Evolutionary conservation across 2,113 vertebrate genomes (phyloP), one percentile per base, ranked within the genome.

Genomic region (Amphilophus citrinellus): DNA sequence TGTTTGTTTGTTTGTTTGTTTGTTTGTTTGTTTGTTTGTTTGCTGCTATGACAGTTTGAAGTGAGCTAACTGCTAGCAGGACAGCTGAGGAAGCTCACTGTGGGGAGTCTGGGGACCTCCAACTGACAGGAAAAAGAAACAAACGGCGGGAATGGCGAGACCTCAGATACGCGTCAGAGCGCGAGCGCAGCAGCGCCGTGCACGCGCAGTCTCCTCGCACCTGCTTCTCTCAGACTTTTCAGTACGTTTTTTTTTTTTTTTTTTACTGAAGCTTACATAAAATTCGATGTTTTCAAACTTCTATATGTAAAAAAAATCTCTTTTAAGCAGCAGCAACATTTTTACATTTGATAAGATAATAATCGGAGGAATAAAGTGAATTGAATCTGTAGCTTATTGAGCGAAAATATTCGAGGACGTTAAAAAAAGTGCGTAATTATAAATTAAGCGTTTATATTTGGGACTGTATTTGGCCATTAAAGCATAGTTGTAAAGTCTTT

Each of bases 191-290:
- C 53, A 14, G 24, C 13, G 9, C 9, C 22, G 82, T 85, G 86
- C 89, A 84, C 87, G 90, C 88, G 93, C 92, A 53, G 37, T 62
- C 37, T 39, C 39, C 60, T 39, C 50, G 62, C 77, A 80, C 84
- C 79, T 80, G 76, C 56, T 57, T 24, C 63, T 7, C 32, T 10
- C 42, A 59, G 30, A 44, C n/a, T 71, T 37, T 63, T 80, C 53
- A 37, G 57, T 32, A 32, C 10, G 5, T 32, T 27, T 27, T 27
- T 27, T 27, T 2, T 50, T 44, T 13, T 4, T 18, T 24, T 50
- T 20, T 24, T 32, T 53, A 53, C 30, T 35, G 35, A 53, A 53
- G 17, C 6, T 20, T 20, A 73, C 66, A 53, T 10, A 20, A 47
- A 73, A 73, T 53, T 13, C 66, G 13, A 7, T 32, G 17, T 53